Percentiles rank a stretch among this genome's conserved stretches.
Conservation (phyloP, 2,113 vertebrate species). For the Phyllopteryx taeniolatus region DNA sequence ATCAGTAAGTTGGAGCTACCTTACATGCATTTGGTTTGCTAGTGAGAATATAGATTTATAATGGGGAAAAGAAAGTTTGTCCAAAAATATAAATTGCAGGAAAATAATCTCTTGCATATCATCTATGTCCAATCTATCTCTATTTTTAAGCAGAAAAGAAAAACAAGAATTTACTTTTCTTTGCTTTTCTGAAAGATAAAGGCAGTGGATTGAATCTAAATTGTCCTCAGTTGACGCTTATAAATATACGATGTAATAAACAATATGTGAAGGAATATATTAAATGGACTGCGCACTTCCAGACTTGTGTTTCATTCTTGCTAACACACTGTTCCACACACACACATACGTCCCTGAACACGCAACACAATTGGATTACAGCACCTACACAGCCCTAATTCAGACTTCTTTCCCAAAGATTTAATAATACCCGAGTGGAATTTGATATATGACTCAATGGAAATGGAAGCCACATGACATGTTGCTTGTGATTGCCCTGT, state of each 20-base stretch:
- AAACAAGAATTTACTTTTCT: background rate
- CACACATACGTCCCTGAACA: constrained; percentile 14
- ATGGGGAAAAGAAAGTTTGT: background rate
- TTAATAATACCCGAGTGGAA: constrained; percentile 75
- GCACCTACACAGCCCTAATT: constrained; percentile 36
- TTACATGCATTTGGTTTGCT: too few species aligned
- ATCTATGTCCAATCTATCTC: too few species aligned
- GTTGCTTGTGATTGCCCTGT: constrained; percentile 64
- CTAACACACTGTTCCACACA: background rate
- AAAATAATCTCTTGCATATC: background rate
- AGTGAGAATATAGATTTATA: background rate
- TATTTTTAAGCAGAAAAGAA: background rate
- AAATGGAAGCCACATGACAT: constrained; percentile 74
- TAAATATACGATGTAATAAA: background rate
- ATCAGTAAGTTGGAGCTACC: too few species aligned
- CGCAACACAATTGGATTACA: constrained; percentile 71
- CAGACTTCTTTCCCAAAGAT: constrained; percentile 64
- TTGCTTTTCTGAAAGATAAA: too few species aligned
- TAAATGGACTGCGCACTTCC: too few species aligned
- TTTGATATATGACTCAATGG: constrained; percentile 73
- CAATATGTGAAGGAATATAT: background rate
- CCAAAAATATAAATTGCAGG: background rate
- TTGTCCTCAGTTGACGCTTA: background rate
- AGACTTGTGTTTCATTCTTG: background rate
- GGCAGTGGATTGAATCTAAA: too few species aligned